A percentile compares a stretch with the other conserved stretches of the same genome.
Evolutionary conservation across 2,113 vertebrate genomes (phyloP).

Genomic region (Petaurus breviceps): DNA sequence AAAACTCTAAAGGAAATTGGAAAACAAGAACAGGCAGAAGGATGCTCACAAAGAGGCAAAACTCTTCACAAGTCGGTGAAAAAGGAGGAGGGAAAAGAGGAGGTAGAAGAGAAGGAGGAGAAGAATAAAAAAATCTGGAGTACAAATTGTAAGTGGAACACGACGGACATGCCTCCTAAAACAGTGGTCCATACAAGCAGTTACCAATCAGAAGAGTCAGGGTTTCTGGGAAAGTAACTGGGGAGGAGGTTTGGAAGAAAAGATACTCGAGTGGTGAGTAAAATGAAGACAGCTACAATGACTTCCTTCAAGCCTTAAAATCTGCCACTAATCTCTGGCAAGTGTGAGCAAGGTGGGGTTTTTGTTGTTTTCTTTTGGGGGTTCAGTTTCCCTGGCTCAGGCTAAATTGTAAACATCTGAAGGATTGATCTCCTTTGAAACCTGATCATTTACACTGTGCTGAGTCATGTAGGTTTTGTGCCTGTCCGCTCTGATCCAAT

Average conservation of each 20-base stretch:
- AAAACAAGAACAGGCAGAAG: neutral
- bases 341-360: no score
- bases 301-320: neutral
- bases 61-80: neutral
- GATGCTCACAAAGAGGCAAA: neutral
- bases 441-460: no score
- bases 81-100: neutral
- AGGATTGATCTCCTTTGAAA: no score
- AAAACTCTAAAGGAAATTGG: neutral
- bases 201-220: neutral
- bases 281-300: neutral
- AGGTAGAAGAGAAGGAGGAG: neutral
- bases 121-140: neutral
- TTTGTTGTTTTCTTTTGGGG: no score
- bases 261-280: neutral
- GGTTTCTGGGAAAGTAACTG: neutral
- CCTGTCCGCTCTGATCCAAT: no score
- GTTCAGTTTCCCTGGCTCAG: no score
- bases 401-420: no score
- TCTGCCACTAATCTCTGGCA: neutral
- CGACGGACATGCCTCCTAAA: neutral
- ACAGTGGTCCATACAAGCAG: neutral
- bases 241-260: neutral
- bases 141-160: neutral
- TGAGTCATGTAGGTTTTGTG: no score